These are phyloP conservation scores for Sternarchorhynchus goeldii DNA, from an alignment of 2,797 vertebrate species.

Conservation along the genomic window DNA sequence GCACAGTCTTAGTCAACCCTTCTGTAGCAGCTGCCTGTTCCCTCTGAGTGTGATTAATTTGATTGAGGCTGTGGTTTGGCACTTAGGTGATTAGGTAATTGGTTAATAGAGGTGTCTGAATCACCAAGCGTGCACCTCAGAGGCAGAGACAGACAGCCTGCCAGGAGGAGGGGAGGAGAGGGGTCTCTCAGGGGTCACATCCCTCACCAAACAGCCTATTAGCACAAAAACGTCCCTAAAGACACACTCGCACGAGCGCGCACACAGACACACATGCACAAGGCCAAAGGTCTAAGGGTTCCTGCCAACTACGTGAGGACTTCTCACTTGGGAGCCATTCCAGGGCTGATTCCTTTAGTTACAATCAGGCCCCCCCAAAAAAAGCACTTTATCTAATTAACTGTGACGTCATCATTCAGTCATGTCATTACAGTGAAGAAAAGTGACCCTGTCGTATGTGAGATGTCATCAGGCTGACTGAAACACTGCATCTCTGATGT, in stretches of 20 bases:
- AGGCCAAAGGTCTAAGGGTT: conserved; percentile 30
- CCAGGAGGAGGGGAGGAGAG: not conserved
- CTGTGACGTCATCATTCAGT: conserved; percentile 44
- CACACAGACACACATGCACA: not conserved
- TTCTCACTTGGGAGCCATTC: conserved; percentile 32
- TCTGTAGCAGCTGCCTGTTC: conserved; percentile 48
- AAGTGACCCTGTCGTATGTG: not conserved
- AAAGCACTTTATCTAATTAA: conserved; percentile 53
- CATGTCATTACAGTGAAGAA: conserved; percentile 1
- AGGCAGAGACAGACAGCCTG: not conserved
- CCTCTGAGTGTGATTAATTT: conserved; percentile 51
- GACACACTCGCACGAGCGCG: conserved; percentile 14
- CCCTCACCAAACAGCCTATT: conserved; percentile 40
- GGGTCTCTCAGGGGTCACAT: conserved; percentile 27
- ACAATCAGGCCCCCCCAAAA: not conserved
- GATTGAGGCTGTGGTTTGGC: conserved; percentile 36
- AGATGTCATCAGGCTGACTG: not conserved
- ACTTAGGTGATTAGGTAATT: conserved; percentile 54
- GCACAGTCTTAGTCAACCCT: conserved; percentile 29
- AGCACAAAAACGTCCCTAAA: conserved; percentile 40
- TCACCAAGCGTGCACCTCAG: conserved; percentile 33
- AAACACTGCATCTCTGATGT: not conserved
- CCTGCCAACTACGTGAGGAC: conserved; percentile 22
- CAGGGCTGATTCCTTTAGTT: conserved; percentile 4
- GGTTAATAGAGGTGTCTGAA: conserved; percentile 54